phyloP scores from a whole-genome alignment of 2,113 vertebrate genomes.

The Theropithecus gelada region DNA sequence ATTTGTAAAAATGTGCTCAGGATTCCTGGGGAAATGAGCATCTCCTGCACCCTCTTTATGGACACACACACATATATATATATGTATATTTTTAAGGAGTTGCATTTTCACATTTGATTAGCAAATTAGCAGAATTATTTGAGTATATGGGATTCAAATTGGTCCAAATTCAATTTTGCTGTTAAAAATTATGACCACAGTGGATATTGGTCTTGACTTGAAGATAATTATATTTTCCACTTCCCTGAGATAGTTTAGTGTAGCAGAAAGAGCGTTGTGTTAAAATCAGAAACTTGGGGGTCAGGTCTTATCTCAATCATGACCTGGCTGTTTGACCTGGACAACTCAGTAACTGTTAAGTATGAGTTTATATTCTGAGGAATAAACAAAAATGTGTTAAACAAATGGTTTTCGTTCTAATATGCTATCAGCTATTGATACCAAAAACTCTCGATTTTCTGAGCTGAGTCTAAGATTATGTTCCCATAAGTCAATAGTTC shows the following conservation, averaged over 20 bases:
- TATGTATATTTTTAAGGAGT: neutral
- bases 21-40: neutral
- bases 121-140: neutral
- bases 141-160: neutral
- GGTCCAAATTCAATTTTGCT: neutral
- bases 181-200: slow-evolving; percentile 23
- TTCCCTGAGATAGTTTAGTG: neutral
- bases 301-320: neutral
- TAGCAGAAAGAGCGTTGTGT: neutral
- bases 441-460: neutral
- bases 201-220: neutral
- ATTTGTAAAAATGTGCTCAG: slow-evolving; percentile 15
- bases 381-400: neutral
- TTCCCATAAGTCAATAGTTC: neutral
- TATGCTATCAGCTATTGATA: neutral
- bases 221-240: slow-evolving; percentile 21
- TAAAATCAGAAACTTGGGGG: neutral
- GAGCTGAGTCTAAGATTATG: neutral
- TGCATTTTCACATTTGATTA: slow-evolving; percentile 25
- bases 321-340: neutral
- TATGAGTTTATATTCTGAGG: neutral
- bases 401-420: neutral
- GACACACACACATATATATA: too few species aligned
- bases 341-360: neutral
- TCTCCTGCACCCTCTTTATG: neutral